phyloP scores from a whole-genome alignment of 2,797 vertebrate genomes.

The Poeciliopsis paucimaculata region DNA sequence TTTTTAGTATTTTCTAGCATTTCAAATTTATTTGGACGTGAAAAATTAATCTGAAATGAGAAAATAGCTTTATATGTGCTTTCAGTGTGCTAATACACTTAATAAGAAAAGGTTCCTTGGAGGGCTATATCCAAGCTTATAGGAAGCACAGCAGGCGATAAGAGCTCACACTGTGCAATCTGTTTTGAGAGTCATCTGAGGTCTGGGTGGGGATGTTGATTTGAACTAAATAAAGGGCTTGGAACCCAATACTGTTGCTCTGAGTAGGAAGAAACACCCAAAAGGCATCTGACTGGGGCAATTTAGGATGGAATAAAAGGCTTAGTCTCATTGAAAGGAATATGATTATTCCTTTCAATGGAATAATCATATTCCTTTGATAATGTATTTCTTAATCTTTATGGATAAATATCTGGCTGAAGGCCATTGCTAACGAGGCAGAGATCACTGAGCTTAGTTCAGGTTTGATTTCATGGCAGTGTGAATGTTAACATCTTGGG shows the following conservation, averaged over 20 bases:
- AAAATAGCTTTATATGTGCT: slow-evolving; percentile 27
- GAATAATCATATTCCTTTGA: slow-evolving; percentile 12
- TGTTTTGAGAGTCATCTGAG: slow-evolving; percentile 79
- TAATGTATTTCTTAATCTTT: slow-evolving; percentile 53
- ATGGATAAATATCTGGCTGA: slow-evolving; percentile 48
- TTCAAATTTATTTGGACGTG: slow-evolving; percentile 33
- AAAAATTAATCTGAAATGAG: slow-evolving; percentile 48
- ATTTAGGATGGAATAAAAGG: slow-evolving; percentile 66
- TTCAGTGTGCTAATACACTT: slow-evolving; percentile 51
- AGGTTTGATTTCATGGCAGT: slow-evolving; percentile 37
- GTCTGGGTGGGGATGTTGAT: slow-evolving; percentile 77
- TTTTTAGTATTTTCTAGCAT: neutral
- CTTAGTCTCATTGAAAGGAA: slow-evolving; percentile 53
- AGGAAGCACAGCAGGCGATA: slow-evolving; percentile 65
- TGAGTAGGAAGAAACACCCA: slow-evolving; percentile 62
- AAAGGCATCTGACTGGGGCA: slow-evolving; percentile 57
- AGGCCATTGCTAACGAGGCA: slow-evolving; percentile 36
- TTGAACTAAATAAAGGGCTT: slow-evolving; percentile 73
- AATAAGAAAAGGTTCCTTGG: slow-evolving; percentile 58
- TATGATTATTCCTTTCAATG: slow-evolving; percentile 32
- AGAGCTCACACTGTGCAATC: slow-evolving; percentile 74
- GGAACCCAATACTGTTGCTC: slow-evolving; percentile 69
- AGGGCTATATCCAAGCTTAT: slow-evolving; percentile 67
- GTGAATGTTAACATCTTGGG: slow-evolving; percentile 12
- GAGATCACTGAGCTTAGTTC: slow-evolving; percentile 29